phyloP scores from a whole-genome alignment of 2,888 invertebrate species.

The Pristionchus mayeri region DNA sequence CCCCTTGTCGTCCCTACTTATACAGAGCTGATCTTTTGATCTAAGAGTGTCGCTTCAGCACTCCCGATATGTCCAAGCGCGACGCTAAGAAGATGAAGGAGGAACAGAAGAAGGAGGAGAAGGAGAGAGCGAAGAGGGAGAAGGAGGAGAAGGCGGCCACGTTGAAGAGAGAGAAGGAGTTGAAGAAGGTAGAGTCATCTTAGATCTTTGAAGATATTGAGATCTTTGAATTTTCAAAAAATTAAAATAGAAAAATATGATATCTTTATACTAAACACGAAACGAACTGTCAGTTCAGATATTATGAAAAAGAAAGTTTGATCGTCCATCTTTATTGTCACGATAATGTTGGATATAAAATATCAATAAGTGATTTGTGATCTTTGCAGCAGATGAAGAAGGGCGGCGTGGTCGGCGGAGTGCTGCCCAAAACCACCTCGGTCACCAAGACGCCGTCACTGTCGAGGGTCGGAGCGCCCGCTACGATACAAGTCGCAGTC shows the following conservation, averaged over 20 bases:
- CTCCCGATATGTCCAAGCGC: slow-evolving; percentile 50
- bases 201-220: background rate
- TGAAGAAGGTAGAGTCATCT: slow-evolving; percentile 32
- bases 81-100: slow-evolving; percentile 61
- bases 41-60: too few species aligned
- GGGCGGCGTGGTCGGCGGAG: slow-evolving; percentile 6
- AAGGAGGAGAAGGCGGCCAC: slow-evolving; percentile 69
- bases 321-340: too few species aligned
- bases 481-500: slow-evolving; percentile 66
- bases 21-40: too few species aligned
- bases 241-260: too few species aligned
- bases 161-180: slow-evolving; percentile 56
- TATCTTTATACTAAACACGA: too few species aligned
- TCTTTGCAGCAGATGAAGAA: slow-evolving; percentile 43
- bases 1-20: too few species aligned
- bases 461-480: slow-evolving; percentile 71
- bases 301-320: too few species aligned
- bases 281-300: too few species aligned
- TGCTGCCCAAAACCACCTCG: slow-evolving; percentile 55
- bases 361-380: background rate
- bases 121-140: slow-evolving; percentile 69
- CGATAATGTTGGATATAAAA: too few species aligned
- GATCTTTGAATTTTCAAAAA: too few species aligned
- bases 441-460: slow-evolving; percentile 72
- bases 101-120: slow-evolving; percentile 58